Base-by-base conservation (phyloP, 2,797 vertebrate species). In the Dicrostonyx torquatus region DNA sequence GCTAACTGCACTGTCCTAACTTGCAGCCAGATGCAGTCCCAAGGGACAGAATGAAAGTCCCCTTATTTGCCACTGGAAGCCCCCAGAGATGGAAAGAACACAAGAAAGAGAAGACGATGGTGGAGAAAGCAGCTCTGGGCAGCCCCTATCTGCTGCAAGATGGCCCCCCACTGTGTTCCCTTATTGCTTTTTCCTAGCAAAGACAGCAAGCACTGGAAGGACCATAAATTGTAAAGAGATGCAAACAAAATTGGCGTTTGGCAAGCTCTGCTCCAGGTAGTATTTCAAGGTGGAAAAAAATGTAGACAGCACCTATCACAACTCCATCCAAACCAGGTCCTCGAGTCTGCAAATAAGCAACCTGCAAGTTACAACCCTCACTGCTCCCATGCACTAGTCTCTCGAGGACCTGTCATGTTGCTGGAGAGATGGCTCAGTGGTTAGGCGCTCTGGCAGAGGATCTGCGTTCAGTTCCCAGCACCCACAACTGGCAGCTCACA, bases 241-340 rank as follows among this genome's bases (percentile, higher is more conserved):
- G 37, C 43, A 75, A 77, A 89, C 84, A 89, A 94, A 92, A 80
- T 53, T 50, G 78, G 53, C 72, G 68, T 70, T 80, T 55, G 89
- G 85, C 93, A 85, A 87, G 80, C 72, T 68, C 88, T 18, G 58
- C 62, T 64, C 72, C 26, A 40, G 88, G 90, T 62, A 78, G 77
- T 92, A 64, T 90, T 83, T 95, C 89, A 82, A 62, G 55, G 77
- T 26, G 7, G 55, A 70, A 53, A 90, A 73, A 76, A 48, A 79
- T 62, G 20, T n/a, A 43, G 48, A 85, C 31, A 79, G 45, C 45
- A 26, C 24, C n/a, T 58, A 40, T 84, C 37, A 20, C 4, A 15
- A 31, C 88, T 55, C 73, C 3, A 5, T 60, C 10, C 26, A 50
- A 6, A 29, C 10, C 58, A 4, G 37, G 40, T 18, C 3, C 17